phyloP scores from a whole-genome alignment of 2,888 invertebrate genomes.

The Scrobipalpa atriplicella region DNA sequence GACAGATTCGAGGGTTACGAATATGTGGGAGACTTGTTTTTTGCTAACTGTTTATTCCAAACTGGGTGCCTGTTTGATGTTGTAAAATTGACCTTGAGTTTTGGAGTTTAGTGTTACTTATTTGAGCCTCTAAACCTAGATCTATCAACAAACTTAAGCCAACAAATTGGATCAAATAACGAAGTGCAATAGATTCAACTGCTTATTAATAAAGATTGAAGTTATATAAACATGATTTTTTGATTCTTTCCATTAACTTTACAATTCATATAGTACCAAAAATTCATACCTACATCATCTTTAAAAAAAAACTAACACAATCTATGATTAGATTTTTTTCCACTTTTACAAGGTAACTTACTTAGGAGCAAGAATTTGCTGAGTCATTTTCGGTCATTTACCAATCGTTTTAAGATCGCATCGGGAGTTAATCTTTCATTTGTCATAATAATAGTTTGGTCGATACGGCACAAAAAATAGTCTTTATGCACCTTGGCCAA shows the following conservation, averaged over 20 bases:
- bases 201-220: too few species aligned
- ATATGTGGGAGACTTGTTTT: conserved; percentile 45
- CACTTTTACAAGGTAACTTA: background rate
- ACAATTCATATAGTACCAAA: too few species aligned
- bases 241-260: too few species aligned
- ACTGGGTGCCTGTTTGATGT: too few species aligned
- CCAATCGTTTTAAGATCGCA: conserved; percentile 6
- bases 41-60: background rate
- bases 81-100: too few species aligned
- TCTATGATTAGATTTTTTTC: background rate
- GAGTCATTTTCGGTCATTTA: conserved; percentile 8
- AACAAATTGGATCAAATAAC: too few species aligned
- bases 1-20: conserved; percentile 46
- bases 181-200: too few species aligned
- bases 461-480: background rate
- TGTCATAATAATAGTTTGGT: conserved; percentile 9
- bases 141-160: too few species aligned
- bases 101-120: too few species aligned
- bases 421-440: conserved; percentile 10
- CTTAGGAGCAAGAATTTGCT: background rate
- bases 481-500: background rate
- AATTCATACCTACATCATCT: too few species aligned
- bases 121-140: too few species aligned
- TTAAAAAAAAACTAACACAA: background rate
- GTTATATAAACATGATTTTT: too few species aligned